A percentile compares a stretch with the other conserved stretches of the same genome.
phyloP scores from a whole-genome alignment of 2,888 invertebrate species.

The Acanthosoma haemorrhoidale region DNA sequence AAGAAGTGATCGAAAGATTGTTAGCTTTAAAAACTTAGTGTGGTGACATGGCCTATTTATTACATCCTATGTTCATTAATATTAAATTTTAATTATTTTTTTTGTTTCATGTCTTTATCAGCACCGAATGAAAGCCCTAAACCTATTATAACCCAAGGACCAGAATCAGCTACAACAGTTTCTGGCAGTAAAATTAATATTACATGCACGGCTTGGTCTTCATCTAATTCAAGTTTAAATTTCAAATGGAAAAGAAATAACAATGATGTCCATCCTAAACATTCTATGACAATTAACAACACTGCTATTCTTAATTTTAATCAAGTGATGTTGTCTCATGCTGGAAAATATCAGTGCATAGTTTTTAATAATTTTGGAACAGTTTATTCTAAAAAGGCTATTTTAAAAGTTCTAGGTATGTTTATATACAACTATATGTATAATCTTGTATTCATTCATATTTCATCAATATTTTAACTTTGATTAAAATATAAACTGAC shows the following conservation, averaged over 20 bases:
- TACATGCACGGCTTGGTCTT: conserved; percentile 75
- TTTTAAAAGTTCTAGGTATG: conserved; percentile 76
- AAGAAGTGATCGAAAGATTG: too few species aligned
- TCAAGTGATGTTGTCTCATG: conserved; percentile 72
- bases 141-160: conserved; percentile 76
- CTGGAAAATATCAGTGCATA: conserved; percentile 89
- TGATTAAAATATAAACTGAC: too few species aligned
- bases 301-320: conserved; percentile 57
- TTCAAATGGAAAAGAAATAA: conserved; percentile 89
- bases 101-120: conserved; percentile 29
- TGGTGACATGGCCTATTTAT: too few species aligned
- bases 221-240: conserved; percentile 65
- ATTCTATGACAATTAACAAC: conserved; percentile 38
- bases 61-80: too few species aligned
- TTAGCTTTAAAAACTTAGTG: too few species aligned
- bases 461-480: too few species aligned
- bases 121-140: conserved; percentile 69
- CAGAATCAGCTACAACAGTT: conserved; percentile 74
- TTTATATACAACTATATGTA: too few species aligned
- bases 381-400: conserved; percentile 80
- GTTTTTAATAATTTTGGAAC: conserved; percentile 84
- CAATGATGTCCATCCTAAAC: conserved; percentile 50
- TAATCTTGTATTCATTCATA: too few species aligned
- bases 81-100: too few species aligned
- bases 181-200: conserved; percentile 80